Percentiles rank a stretch among this genome's conserved stretches.
Conservation (phyloP, 2,797 vertebrate genomes). For the Microhierax caerulescens region DNA sequence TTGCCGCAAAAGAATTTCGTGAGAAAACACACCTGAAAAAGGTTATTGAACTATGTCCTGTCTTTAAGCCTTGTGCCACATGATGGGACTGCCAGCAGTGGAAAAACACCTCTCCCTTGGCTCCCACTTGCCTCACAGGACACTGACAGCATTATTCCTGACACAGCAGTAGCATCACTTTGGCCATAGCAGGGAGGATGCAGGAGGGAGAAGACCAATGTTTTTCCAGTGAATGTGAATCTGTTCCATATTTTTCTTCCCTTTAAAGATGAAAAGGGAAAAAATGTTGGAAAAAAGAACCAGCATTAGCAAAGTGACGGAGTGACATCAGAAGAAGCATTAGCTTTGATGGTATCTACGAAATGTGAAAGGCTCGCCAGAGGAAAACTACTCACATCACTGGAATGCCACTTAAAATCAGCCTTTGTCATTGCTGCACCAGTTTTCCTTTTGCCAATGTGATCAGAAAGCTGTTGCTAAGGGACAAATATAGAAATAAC, state of each 20-base stretch:
- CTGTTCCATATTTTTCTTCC: not conserved
- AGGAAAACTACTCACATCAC: not conserved
- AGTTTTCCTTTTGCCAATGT: not conserved
- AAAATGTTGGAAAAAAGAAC: not conserved
- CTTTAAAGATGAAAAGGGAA: not conserved
- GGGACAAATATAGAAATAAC: not conserved
- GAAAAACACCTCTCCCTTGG: not conserved
- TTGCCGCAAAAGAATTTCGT: slow-evolving; percentile 82
- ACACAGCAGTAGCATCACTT: not conserved
- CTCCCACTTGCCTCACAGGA: not conserved
- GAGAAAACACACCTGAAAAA: not conserved
- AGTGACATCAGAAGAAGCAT: not conserved
- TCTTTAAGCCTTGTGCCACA: not conserved
- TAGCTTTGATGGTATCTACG: not conserved
- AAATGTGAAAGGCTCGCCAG: not conserved
- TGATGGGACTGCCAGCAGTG: not conserved
- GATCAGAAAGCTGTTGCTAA: not conserved
- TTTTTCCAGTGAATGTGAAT: not conserved
- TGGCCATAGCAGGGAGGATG: not conserved
- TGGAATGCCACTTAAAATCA: not conserved
- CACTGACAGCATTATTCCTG: not conserved
- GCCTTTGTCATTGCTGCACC: not conserved
- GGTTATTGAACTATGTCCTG: not conserved
- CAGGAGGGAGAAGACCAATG: not conserved
- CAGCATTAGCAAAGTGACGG: not conserved